Base-by-base conservation (phyloP, 2,113 vertebrate species). In the Semicossyphus pulcher region DNA sequence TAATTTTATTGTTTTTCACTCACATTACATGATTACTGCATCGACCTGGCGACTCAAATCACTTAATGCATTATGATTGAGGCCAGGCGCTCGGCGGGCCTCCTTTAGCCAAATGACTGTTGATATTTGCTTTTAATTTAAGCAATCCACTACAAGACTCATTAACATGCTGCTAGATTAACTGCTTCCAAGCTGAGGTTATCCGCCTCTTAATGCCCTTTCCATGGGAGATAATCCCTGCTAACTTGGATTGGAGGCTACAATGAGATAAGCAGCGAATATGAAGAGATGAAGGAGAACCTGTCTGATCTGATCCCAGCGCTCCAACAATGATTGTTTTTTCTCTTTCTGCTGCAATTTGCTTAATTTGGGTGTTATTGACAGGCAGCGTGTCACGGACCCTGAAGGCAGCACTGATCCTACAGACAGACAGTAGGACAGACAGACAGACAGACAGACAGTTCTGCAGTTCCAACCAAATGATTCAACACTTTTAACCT, bases 61-160 rank as follows among this genome's bases (percentile, higher is more conserved):
- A 92, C 91, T 93, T 94, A 93, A 92, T 92, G 92, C 85, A 88
- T 85, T 84, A 84, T 80, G 74, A 91, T 87, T 88, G 91, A 86
- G 85, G 83, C 76, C 86, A 85, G 65, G 83, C 62, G 37, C 69
- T 84, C 39, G 41, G 66, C 1, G 8, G 68, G 74, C 83, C 74
- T 88, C 84, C 80, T 83, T 89, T 85, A 84, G 68, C 81, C 84
- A 86, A 90, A 90, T 91, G 87, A 92, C 93, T 93, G 91, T 89
- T 94, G 90, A 93, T 92, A 78, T 90, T 90, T 87, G 89, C 86
- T 90, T 88, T 90, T 90, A 88, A 90, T 90, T 90, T 87, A 88
- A 90, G 84, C 86, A 87, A 90, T 90, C 88, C 84, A 85, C 84
- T 41, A 88, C 86, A 90, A 88, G 89, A 88, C 86, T 90, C 89